phyloP scores from a whole-genome alignment of 2,797 vertebrate genomes.

The Pterois miles region DNA sequence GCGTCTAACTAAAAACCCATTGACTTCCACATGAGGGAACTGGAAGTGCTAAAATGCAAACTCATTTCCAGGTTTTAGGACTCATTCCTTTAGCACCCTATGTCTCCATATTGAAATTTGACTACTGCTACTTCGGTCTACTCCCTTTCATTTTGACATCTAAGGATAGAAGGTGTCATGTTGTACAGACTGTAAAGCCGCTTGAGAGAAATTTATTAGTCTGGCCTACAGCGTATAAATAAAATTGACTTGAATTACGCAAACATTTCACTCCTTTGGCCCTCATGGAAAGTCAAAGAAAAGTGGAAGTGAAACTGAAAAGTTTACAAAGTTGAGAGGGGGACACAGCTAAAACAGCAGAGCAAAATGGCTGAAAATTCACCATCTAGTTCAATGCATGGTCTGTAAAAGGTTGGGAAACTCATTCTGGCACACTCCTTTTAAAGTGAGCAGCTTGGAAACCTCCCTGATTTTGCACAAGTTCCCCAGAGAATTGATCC shows the following conservation, averaged over 20 bases:
- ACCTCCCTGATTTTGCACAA: not conserved
- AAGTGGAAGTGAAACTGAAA: no score
- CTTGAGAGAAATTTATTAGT: not conserved
- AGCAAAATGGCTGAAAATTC: not conserved
- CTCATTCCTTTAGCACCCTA: no score
- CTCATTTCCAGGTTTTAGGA: no score
- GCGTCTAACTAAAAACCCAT: no score
- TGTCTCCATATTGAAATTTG: not conserved
- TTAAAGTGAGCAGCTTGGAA: conserved; percentile 2
- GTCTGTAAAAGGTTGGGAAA: conserved; percentile 7
- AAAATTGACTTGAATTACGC: not conserved
- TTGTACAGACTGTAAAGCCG: not conserved
- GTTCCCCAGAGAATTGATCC: not conserved
- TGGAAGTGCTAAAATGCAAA: no score
- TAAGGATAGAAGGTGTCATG: not conserved
- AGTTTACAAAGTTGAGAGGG: not conserved
- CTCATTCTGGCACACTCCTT: conserved; percentile 10
- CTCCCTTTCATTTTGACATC: not conserved
- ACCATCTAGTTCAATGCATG: not conserved
- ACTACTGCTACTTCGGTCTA: not conserved
- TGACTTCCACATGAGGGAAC: no score
- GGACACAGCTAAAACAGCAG: not conserved
- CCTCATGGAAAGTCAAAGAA: no score
- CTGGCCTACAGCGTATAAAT: not conserved
- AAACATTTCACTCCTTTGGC: not conserved